Conservation (phyloP, 2,113 vertebrate species). For the Macrotus californicus region DNA sequence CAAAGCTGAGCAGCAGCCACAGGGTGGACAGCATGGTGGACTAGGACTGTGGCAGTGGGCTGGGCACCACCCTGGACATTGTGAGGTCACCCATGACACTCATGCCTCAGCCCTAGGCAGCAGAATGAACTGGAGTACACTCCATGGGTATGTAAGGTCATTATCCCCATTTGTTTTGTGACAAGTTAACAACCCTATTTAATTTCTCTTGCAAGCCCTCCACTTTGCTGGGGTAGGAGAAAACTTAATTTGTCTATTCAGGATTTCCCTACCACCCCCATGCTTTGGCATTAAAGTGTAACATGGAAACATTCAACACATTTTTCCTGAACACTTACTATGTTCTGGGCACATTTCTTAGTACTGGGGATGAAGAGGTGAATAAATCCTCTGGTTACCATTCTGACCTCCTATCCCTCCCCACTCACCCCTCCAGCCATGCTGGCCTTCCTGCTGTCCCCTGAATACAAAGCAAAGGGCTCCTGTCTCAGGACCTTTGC, state of each 20-base stretch:
- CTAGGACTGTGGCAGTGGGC: neutral
- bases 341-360: neutral
- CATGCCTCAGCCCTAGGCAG: neutral
- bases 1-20: conserved; percentile 33
- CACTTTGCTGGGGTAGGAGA: neutral
- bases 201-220: neutral
- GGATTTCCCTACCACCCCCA: neutral
- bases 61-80: neutral
- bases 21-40: conserved; percentile 17
- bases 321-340: neutral
- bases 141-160: neutral
- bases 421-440: neutral
- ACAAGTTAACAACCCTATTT: neutral
- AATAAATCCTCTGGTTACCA: neutral
- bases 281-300: neutral
- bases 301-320: neutral
- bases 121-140: neutral
- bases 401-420: neutral
- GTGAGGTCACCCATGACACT: conserved; percentile 34
- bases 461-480: neutral
- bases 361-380: neutral
- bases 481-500: neutral
- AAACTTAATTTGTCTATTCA: neutral
- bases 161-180: neutral
- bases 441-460: neutral